Conservation (phyloP, 2,113 vertebrate species). For the Felis chaus region DNA sequence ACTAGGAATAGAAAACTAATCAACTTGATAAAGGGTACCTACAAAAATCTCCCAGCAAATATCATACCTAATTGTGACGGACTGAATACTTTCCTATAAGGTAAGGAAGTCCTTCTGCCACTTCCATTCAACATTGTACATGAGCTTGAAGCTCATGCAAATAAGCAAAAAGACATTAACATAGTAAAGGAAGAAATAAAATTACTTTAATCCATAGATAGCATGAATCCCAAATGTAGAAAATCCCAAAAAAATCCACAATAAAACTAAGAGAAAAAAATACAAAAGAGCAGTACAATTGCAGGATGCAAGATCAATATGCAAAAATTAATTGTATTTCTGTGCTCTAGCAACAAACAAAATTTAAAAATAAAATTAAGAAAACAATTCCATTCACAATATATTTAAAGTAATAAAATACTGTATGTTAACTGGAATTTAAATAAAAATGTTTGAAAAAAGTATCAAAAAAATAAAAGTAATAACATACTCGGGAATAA, state of each 20-base stretch:
- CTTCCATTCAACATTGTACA: background rate
- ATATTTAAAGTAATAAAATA: background rate
- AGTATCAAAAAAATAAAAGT: background rate
- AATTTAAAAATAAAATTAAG: background rate
- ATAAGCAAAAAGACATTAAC: background rate
- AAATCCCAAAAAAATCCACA: background rate
- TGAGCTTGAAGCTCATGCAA: background rate
- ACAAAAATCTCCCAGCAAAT: background rate
- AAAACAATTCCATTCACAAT: background rate
- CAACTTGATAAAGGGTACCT: background rate
- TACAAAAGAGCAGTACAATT: background rate
- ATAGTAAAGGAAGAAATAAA: background rate
- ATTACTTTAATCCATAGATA: background rate
- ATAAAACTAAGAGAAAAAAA: background rate
- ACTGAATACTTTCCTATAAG: background rate
- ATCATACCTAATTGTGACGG: background rate
- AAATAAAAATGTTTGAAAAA: background rate
- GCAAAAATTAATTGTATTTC: background rate
- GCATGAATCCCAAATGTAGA: background rate
- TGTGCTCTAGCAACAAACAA: background rate
- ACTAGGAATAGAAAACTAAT: background rate
- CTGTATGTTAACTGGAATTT: background rate
- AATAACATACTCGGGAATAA: background rate
- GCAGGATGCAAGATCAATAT: background rate
- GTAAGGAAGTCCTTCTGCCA: background rate